A percentile compares a stretch with the other conserved stretches of the same genome.
phyloP scores from a whole-genome alignment of 2,888 invertebrate genomes.

The Charanyca ferruginea region DNA sequence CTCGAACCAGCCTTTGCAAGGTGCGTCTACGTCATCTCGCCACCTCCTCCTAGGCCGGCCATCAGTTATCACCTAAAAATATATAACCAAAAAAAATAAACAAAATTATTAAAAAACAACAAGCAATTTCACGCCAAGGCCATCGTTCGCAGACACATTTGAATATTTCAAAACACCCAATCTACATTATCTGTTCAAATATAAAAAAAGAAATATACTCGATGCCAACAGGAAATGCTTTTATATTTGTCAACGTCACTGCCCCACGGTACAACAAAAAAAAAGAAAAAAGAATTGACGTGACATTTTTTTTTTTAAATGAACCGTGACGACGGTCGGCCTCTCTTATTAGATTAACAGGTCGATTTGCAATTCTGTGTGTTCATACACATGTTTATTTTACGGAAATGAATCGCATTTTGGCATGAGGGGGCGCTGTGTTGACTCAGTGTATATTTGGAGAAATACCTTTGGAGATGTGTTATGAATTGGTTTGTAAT shows the following conservation, averaged over 20 bases:
- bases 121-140: constrained; percentile 61
- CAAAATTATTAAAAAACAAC: constrained; percentile 29
- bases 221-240: constrained; percentile 85
- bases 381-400: constrained; percentile 88
- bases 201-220: constrained; percentile 82
- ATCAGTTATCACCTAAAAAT: not conserved
- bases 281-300: constrained; percentile 77
- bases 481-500: constrained; percentile 54
- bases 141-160: constrained; percentile 65
- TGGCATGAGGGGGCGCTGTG: constrained; percentile 79
- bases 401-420: constrained; percentile 90
- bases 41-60: no score
- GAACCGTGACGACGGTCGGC: constrained; percentile 85
- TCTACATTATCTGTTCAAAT: constrained; percentile 87
- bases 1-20: no score
- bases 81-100: not conserved
- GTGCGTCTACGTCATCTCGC: no score
- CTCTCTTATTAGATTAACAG: constrained; percentile 90
- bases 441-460: constrained; percentile 83
- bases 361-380: constrained; percentile 90
- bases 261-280: constrained; percentile 78
- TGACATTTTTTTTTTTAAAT: constrained; percentile 89
- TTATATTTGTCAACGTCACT: constrained; percentile 90
- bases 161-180: constrained; percentile 77
- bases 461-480: constrained; percentile 64